A percentile compares a stretch with the other conserved stretches of the same genome.
These are phyloP conservation scores for Metellina segmentata DNA, from an alignment of 2,888 invertebrate genomes.

Conservation along the genomic window DNA sequence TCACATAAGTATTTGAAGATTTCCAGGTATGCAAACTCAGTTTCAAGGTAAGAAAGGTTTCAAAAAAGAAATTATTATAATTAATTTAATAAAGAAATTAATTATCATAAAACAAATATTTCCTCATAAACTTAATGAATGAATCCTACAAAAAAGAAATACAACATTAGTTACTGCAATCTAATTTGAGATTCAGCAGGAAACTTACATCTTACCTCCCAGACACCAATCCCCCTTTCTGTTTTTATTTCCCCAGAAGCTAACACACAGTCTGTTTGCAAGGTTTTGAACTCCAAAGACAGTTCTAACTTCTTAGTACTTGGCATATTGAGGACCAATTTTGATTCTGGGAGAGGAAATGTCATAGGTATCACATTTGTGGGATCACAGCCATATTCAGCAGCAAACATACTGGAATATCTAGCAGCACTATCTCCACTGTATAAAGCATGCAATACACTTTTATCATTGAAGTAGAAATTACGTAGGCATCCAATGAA, in stretches of 20 bases:
- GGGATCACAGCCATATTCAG: slow-evolving; percentile 91
- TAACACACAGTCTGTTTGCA: slow-evolving; percentile 90
- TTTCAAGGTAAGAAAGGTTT: too few species aligned
- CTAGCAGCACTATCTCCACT: slow-evolving; percentile 90
- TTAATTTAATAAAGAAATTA: too few species aligned
- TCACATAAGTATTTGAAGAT: too few species aligned
- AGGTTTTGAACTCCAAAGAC: slow-evolving; percentile 93
- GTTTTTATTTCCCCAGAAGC: slow-evolving; percentile 91
- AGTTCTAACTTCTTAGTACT: slow-evolving; percentile 85
- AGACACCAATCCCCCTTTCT: slow-evolving; percentile 87
- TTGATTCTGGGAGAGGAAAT: slow-evolving; percentile 93
- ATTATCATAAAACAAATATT: too few species aligned
- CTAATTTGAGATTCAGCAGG: background rate
- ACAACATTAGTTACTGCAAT: too few species aligned
- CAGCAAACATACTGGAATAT: slow-evolving; percentile 86
- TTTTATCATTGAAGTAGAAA: slow-evolving; percentile 95
- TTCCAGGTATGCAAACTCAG: too few species aligned
- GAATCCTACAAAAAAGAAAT: too few species aligned
- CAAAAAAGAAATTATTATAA: too few species aligned
- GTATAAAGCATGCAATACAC: slow-evolving; percentile 92
- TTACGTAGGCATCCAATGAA: slow-evolving; percentile 94
- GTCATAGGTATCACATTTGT: slow-evolving; percentile 94
- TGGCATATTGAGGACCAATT: slow-evolving; percentile 89
- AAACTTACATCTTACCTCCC: slow-evolving; percentile 86
- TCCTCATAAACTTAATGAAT: too few species aligned